Base-by-base conservation (phyloP, 2,888 invertebrate species). In the Orthonychiurus folsomi region DNA sequence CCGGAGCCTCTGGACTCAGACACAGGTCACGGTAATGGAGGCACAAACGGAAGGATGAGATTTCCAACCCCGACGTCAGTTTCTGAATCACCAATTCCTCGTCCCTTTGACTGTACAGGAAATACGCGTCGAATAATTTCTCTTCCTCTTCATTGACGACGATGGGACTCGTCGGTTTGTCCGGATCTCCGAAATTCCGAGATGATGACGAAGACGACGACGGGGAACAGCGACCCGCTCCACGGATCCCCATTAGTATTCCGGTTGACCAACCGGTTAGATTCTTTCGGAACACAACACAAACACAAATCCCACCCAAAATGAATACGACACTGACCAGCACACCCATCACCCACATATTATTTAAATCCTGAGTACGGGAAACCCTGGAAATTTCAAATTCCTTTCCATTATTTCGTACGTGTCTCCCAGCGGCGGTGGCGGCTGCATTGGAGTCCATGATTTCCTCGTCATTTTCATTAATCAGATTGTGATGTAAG, bases 21-120 rank as follows among this genome's bases (percentile, higher is more conserved):
- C 91, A 90, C 74, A 88, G 85, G 78, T 91, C 90, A 71, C 90
- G 83, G 78, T 92, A 89, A 77, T 90, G 88, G 67, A 92, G 81
- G 77, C 90, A 90, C 74, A 92, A 80, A 76, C 89, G 87, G 79
- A 92, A 94, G 25, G 65, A 86, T 74, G 26, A 60, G 5, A 21
- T 23, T 78, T 92, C 91, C 69, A 92, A 79, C 67, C 86, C 85
- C 21, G 88, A 87, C 24, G 87, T 88, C 59, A 92, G 79, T 74
- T 89, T 87, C 75, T 90, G 87, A 37, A 86, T 85, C 57, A 92
- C 88, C 82, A 89, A 89, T 60, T 86, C 84, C 76, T 90, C 89
- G 79, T 92, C 92, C 79, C 88, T 88, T 55, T 87, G 87, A 78
- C 88, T 88, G 79, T 93, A 93, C 77, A 89, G 88, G 70, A 93